Percentiles rank a stretch among this genome's conserved stretches.
Conservation (phyloP, 2,888 invertebrate species). For the Chrysodeixis includens region DNA sequence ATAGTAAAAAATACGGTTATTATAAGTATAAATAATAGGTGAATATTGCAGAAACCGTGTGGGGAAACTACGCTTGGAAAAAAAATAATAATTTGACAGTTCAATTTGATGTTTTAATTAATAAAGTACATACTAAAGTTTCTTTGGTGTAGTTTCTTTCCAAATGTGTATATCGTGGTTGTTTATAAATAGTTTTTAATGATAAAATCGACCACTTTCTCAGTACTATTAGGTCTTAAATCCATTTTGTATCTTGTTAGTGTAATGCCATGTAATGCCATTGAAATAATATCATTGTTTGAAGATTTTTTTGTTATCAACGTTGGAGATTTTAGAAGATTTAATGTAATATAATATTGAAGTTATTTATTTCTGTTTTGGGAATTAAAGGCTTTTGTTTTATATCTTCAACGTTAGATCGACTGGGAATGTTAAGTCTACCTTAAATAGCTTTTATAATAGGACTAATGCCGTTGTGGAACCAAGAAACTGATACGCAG, state of each 20-base stretch:
- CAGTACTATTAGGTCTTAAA: conserved; percentile 52
- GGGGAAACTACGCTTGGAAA: conserved; percentile 89
- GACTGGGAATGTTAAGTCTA: conserved; percentile 10
- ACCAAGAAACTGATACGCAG: too few species aligned
- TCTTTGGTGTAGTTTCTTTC: conserved; percentile 86
- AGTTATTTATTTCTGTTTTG: not conserved
- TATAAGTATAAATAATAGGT: conserved; percentile 58
- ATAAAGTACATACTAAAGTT: conserved; percentile 74
- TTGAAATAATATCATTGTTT: conserved; percentile 18
- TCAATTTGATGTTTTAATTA: conserved; percentile 80
- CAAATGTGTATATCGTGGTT: conserved; percentile 73
- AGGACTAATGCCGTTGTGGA: too few species aligned
- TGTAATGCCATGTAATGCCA: conserved; percentile 58
- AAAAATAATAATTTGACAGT: conserved; percentile 82
- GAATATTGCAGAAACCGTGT: conserved; percentile 82
- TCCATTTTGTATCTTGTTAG: conserved; percentile 51
- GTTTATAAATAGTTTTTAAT: conserved; percentile 65
- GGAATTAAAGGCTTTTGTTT: conserved; percentile 10
- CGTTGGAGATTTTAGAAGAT: not conserved
- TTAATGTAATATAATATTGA: not conserved
- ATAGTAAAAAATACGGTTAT: conserved; percentile 57
- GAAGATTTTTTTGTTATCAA: conserved; percentile 23
- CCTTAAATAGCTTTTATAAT: too few species aligned
- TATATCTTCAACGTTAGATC: conserved; percentile 8
- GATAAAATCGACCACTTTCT: conserved; percentile 53